phyloP scores from a whole-genome alignment of 2,113 vertebrate genomes.

The Ariopsis seemanni region DNA sequence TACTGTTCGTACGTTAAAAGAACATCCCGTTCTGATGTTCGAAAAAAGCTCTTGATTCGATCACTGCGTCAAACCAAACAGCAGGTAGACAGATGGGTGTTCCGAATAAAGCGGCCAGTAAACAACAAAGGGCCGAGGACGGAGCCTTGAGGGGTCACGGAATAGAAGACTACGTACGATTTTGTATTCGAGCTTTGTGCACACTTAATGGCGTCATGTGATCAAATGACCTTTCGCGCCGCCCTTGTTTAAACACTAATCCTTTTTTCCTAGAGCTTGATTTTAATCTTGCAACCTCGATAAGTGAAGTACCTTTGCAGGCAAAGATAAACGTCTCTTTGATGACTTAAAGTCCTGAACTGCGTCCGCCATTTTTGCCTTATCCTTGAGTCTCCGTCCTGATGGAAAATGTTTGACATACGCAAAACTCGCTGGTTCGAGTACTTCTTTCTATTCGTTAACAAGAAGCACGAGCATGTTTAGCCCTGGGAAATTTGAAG shows the following conservation, averaged over 20 bases:
- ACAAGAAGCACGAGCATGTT: constrained; percentile 29
- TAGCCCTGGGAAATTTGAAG: neutral
- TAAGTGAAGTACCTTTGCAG: constrained; percentile 12
- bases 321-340: constrained; percentile 17
- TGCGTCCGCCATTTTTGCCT: constrained; percentile 46
- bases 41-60: too few relatives aligned
- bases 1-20: too few relatives aligned
- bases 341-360: constrained; percentile 1
- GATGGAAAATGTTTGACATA: constrained; percentile 45
- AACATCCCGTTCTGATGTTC: too few relatives aligned
- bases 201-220: neutral
- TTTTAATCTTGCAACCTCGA: too few relatives aligned
- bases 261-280: neutral
- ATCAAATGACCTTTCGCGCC: neutral
- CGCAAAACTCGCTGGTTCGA: constrained; percentile 42
- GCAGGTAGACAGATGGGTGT: too few relatives aligned
- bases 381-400: constrained; percentile 39
- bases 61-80: too few relatives aligned
- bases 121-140: too few relatives aligned
- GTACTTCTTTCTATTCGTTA: constrained; percentile 18
- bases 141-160: too few relatives aligned
- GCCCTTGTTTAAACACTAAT: neutral
- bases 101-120: too few relatives aligned
- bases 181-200: neutral
- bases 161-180: too few relatives aligned